Evolutionary conservation across 1,140 invertebrate genomes (phyloP), one percentile per base, ranked within the genome.

Genomic region (Oscheius sp.): DNA sequence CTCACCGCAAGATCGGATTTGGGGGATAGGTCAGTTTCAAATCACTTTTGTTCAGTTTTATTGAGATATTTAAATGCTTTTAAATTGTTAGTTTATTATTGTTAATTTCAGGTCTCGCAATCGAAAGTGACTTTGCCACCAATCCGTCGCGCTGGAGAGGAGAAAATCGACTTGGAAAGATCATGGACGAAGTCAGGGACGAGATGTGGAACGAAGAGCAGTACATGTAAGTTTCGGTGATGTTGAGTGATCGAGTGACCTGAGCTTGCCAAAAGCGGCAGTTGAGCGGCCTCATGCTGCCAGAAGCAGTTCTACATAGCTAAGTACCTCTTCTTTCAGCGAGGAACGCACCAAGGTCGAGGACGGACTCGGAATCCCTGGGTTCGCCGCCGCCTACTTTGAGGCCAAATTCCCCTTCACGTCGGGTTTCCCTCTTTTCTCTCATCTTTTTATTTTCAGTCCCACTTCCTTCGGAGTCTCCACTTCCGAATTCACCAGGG

Each of bases 11-110:
- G 64, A 67, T 62, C 35, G 18, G n/a, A 58, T 67, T 20, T 67
- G 64, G 64, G 64, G 64, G 62, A 67, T 67, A 10, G 64, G 64
- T 64, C n/a, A 64, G 13, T 13, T 46, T 15, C 10, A 66, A 10
- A 67, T 58, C 64, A n/a, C 13, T 62, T 15, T 18, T 42, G 0
- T 7, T 29, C 10, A 32, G 45, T n/a, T 67, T 62, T n/a, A 26
- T 15, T 45, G 31, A 64, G n/a, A n/a, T 15, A 64, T 1, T 29
- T 10, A 45, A 20, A 64, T 46, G 42, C 18, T 15, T 13, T 59
- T 15, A 28, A 23, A 20, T 15, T 13, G 0, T 59, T 59, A 15
- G 18, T 45, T 45, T 45, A 45, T 45, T 45, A 45, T 59, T 59
- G 15, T 59, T 59, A 18, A 18, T 15, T 59, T 59, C 55, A 59